These are phyloP conservation scores for Carcina quercana DNA, from an alignment of 2,888 invertebrate genomes.

Conservation along the genomic window DNA sequence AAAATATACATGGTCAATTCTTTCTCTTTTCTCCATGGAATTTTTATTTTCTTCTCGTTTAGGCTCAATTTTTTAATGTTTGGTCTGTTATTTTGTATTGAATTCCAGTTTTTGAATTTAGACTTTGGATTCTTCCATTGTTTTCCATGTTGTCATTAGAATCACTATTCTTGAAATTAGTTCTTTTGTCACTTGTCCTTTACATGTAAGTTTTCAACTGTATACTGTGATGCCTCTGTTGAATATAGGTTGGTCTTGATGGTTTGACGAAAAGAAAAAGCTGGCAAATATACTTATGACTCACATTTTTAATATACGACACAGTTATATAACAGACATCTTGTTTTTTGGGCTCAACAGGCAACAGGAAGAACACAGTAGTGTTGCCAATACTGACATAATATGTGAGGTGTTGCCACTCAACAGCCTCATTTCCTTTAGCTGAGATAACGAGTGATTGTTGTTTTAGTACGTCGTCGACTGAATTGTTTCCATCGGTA, in stretches of 20 bases:
- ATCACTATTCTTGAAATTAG: too few relatives aligned
- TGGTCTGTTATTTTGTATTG: too few relatives aligned
- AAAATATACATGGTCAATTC: slow-evolving; percentile 7
- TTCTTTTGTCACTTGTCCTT: not conserved
- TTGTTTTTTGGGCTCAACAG: too few relatives aligned
- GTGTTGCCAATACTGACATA: too few relatives aligned
- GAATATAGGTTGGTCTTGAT: too few relatives aligned
- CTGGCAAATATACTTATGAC: too few relatives aligned
- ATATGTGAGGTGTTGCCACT: too few relatives aligned
- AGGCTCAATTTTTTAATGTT: not conserved
- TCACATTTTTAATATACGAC: too few relatives aligned
- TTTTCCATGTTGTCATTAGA: not conserved
- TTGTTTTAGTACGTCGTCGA: slow-evolving; percentile 8
- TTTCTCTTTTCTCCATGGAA: not conserved
- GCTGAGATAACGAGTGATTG: slow-evolving; percentile 13
- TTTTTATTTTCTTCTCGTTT: not conserved
- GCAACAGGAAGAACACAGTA: too few relatives aligned
- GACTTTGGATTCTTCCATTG: not conserved
- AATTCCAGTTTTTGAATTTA: too few relatives aligned
- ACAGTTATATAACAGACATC: too few relatives aligned
- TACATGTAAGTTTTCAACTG: not conserved
- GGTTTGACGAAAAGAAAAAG: too few relatives aligned
- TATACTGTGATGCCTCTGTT: not conserved
- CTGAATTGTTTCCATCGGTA: slow-evolving; percentile 6
- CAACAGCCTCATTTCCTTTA: slow-evolving; percentile 6